phyloP scores from a whole-genome alignment of 2,888 invertebrate genomes.

The Steinernema hermaphroditum region DNA sequence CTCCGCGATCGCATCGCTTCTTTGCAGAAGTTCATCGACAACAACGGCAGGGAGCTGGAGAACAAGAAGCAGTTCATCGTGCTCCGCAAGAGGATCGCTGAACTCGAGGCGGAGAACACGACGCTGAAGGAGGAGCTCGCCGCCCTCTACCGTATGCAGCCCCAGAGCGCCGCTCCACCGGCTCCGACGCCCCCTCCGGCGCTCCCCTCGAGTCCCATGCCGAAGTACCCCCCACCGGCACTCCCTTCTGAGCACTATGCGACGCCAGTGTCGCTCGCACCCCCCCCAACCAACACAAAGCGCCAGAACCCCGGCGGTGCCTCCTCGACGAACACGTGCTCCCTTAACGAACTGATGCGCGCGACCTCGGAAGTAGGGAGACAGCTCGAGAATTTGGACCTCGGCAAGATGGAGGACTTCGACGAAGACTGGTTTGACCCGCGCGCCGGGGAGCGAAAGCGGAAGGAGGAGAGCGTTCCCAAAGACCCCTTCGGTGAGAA shows the following conservation, averaged over 20 bases:
- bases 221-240: slow-evolving; percentile 5
- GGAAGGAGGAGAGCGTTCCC: slow-evolving; percentile 16
- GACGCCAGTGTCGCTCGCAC: slow-evolving; percentile 18
- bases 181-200: slow-evolving; percentile 46
- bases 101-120: slow-evolving; percentile 82
- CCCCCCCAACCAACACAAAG: slow-evolving; percentile 18
- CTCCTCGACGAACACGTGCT: background rate
- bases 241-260: background rate
- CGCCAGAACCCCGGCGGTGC: slow-evolving; percentile 11
- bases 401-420: slow-evolving; percentile 72
- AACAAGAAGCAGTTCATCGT: slow-evolving; percentile 78
- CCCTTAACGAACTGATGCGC: slow-evolving; percentile 12
- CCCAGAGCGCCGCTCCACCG: slow-evolving; percentile 38
- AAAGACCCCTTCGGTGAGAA: slow-evolving; percentile 42
- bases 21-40: slow-evolving; percentile 73
- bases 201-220: slow-evolving; percentile 33
- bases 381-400: slow-evolving; percentile 71
- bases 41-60: slow-evolving; percentile 85
- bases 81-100: slow-evolving; percentile 82
- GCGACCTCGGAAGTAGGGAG: slow-evolving; percentile 62
- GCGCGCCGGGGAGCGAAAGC: slow-evolving; percentile 76
- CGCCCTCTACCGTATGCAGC: slow-evolving; percentile 69
- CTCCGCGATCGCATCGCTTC: background rate
- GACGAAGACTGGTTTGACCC: slow-evolving; percentile 78
- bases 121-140: slow-evolving; percentile 75